Percentiles rank a stretch among this genome's conserved stretches.
phyloP scores from a whole-genome alignment of 2,888 invertebrate species.

The Apamea sordens region DNA sequence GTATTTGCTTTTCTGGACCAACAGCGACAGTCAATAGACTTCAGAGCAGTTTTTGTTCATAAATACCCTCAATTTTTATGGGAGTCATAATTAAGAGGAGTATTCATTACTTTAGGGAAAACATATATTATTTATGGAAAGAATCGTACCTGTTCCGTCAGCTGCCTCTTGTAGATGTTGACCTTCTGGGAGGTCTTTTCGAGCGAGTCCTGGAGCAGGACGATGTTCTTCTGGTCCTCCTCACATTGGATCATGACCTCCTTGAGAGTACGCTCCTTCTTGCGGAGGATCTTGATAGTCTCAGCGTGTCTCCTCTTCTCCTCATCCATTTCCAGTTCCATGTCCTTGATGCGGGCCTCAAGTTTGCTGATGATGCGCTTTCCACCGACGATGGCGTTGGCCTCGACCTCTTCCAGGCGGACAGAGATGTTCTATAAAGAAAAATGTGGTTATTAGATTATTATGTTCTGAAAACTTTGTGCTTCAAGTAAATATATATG shows the following conservation, averaged over 20 bases:
- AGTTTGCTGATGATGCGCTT: conserved; percentile 99
- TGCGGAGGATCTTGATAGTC: conserved; percentile 98
- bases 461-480: too few species aligned
- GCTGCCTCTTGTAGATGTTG: conserved; percentile 98
- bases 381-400: conserved; percentile 98
- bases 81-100: neutral
- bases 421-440: conserved; percentile 94
- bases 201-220: conserved; percentile 96
- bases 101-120: neutral
- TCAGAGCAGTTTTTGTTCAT: neutral
- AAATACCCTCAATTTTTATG: neutral
- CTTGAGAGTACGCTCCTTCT: conserved; percentile 99
- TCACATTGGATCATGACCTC: conserved; percentile 98
- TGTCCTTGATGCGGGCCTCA: conserved; percentile 97
- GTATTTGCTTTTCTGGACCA: neutral
- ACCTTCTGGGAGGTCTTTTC: conserved; percentile 97
- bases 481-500: too few species aligned
- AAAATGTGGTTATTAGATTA: conserved; percentile 9
- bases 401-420: conserved; percentile 98
- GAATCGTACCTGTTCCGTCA: conserved; percentile 94
- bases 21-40: neutral
- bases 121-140: conserved; percentile 19
- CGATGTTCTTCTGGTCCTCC: conserved; percentile 99
- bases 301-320: conserved; percentile 99
- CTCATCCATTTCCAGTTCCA: conserved; percentile 98